phyloP scores from a whole-genome alignment of 2,797 vertebrate species.

The Gallirallus australis region DNA sequence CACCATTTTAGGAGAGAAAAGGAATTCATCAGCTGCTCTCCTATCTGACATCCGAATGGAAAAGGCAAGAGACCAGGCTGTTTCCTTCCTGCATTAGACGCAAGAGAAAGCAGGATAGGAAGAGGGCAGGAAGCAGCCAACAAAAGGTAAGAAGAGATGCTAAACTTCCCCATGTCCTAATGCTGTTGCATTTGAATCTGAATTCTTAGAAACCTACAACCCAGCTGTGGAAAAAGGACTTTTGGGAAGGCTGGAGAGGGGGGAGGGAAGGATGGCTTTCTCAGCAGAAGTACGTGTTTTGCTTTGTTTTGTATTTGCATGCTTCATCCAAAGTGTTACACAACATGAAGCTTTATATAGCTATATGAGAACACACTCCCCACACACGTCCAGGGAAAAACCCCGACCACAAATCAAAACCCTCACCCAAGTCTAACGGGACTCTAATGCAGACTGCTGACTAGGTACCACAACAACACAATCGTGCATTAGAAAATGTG shows the following conservation, averaged over 20 bases:
- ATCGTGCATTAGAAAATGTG: neutral
- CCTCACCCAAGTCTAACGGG: neutral
- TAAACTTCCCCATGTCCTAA: conserved; percentile 6
- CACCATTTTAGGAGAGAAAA: conserved; percentile 45
- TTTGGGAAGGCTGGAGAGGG: neutral
- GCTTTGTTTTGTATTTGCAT: conserved; percentile 21
- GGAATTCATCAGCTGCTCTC: conserved; percentile 4
- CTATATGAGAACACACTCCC: neutral
- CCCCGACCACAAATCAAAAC: neutral
- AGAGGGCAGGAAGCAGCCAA: conserved; percentile 27
- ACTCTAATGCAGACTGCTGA: neutral
- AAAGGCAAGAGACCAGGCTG: conserved; percentile 4
- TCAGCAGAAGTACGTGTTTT: neutral
- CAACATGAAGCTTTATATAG: conserved; percentile 29
- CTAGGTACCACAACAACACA: neutral
- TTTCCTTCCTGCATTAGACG: neutral
- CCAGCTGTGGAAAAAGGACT: neutral
- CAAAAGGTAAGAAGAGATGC: conserved; percentile 49
- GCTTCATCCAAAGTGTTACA: conserved; percentile 35
- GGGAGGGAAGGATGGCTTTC: neutral
- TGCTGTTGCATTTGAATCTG: neutral
- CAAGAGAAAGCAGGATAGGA: conserved; percentile 19
- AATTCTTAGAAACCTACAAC: conserved; percentile 20
- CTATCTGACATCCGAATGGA: neutral
- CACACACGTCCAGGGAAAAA: neutral